Percentiles rank a stretch among this genome's conserved stretches.
phyloP scores from a whole-genome alignment of 2,888 invertebrate genomes.

The Leptinotarsa tumamoca region DNA sequence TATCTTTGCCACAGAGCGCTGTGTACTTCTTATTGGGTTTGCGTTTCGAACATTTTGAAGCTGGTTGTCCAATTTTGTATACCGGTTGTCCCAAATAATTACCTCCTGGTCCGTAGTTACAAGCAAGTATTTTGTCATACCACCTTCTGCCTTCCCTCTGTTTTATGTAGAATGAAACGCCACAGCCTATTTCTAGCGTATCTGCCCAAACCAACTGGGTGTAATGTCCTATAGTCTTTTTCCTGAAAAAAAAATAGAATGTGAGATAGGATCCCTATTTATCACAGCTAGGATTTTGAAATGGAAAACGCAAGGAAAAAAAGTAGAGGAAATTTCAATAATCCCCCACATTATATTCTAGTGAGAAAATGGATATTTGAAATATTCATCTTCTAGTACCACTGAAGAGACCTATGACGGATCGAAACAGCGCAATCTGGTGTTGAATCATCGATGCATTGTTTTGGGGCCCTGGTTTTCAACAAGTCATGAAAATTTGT shows the following conservation, averaged over 20 bases:
- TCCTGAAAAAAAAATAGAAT: background rate
- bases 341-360: too few relatives aligned
- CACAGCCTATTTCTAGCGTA: conserved; percentile 61
- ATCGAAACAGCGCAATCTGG: too few relatives aligned
- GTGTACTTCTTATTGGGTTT: conserved; percentile 52
- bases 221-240: conserved; percentile 58
- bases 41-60: conserved; percentile 52
- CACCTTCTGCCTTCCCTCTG: conserved; percentile 46
- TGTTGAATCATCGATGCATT: too few relatives aligned
- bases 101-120: conserved; percentile 64
- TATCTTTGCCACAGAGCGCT: conserved; percentile 56
- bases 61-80: conserved; percentile 59
- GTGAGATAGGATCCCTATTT: too few relatives aligned
- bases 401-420: too few relatives aligned
- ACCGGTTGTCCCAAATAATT: conserved; percentile 60
- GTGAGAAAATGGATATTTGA: too few relatives aligned
- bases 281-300: too few relatives aligned
- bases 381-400: too few relatives aligned
- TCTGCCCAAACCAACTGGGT: conserved; percentile 64
- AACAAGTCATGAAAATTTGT: too few relatives aligned
- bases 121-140: conserved; percentile 60
- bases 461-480: too few relatives aligned
- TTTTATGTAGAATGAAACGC: conserved; percentile 56
- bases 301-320: too few relatives aligned
- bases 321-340: too few relatives aligned